Percentiles rank a stretch among this genome's conserved stretches.
These are phyloP conservation scores for Zygogramma bicolorata DNA, from an alignment of 2,888 invertebrate species.

Conservation along the genomic window DNA sequence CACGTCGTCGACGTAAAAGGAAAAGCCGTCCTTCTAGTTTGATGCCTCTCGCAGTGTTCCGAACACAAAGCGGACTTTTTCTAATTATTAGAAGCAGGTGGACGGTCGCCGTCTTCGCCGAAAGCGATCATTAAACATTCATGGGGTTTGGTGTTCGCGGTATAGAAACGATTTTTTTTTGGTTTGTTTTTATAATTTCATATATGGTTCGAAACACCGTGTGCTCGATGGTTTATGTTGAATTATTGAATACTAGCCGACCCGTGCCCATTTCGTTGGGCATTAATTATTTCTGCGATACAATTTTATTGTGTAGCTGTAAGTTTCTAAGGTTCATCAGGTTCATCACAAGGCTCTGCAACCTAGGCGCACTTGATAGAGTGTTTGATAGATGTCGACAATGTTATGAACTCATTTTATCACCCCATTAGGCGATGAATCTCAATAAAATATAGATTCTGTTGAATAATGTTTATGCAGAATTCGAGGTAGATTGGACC, in stretches of 20 bases:
- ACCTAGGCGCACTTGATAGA: too few relatives aligned
- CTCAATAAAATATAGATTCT: too few relatives aligned
- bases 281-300: too few relatives aligned
- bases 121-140: conserved; percentile 39
- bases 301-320: too few relatives aligned
- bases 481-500: too few relatives aligned
- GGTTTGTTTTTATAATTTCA: neutral
- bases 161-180: conserved; percentile 2
- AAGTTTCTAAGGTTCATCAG: too few relatives aligned
- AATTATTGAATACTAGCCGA: neutral
- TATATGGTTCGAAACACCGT: neutral
- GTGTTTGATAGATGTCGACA: too few relatives aligned
- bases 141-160: conserved; percentile 34
- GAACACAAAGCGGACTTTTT: conserved; percentile 49
- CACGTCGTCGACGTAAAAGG: conserved; percentile 36
- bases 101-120: conserved; percentile 38
- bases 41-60: conserved; percentile 36
- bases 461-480: too few relatives aligned
- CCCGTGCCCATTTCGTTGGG: too few relatives aligned
- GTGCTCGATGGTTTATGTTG: neutral
- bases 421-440: too few relatives aligned
- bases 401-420: too few relatives aligned
- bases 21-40: conserved; percentile 23
- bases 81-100: conserved; percentile 48
- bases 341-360: too few relatives aligned